Percentiles rank a stretch among this genome's conserved stretches.
Evolutionary conservation across 2,888 invertebrate species (phyloP).

Genomic region (Nomada ruficornis): DNA sequence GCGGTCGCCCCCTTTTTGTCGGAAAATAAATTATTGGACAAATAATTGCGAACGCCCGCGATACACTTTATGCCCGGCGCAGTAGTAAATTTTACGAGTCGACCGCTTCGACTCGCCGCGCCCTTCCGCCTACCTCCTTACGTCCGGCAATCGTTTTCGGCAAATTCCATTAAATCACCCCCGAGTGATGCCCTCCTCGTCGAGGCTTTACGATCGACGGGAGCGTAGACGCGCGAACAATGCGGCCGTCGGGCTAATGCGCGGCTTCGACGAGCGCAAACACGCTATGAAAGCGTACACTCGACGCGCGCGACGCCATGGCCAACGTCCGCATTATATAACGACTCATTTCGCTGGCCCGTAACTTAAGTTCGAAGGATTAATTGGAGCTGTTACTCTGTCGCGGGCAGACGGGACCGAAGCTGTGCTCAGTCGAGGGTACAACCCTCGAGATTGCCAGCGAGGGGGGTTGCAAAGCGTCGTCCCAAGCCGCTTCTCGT

Average conservation of each 20-base stretch:
- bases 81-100: conserved; percentile 63
- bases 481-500: conserved; percentile 35
- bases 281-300: conserved; percentile 31
- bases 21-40: conserved; percentile 69
- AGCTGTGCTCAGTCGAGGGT: conserved; percentile 74
- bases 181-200: conserved; percentile 21
- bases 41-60: conserved; percentile 60
- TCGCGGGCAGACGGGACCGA: conserved; percentile 76
- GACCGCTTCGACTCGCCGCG: conserved; percentile 37
- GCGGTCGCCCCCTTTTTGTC: conserved; percentile 34
- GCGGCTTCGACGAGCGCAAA: conserved; percentile 35
- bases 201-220: conserved; percentile 65
- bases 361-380: conserved; percentile 80
- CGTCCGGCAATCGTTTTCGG: conserved; percentile 48
- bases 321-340: conserved; percentile 74
- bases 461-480: conserved; percentile 38
- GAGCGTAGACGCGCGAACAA: conserved; percentile 54
- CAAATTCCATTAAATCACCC: conserved; percentile 66
- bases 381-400: conserved; percentile 78
- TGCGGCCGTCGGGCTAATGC: conserved; percentile 40
- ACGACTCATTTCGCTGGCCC: conserved; percentile 76
- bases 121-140: conserved; percentile 37
- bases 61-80: conserved; percentile 59
- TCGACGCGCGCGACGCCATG: conserved; percentile 1
- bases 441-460: conserved; percentile 68